A percentile compares a stretch with the other conserved stretches of the same genome.
Evolutionary conservation across 1,140 invertebrate genomes (phyloP).

Genomic region (Orius insidiosus): DNA sequence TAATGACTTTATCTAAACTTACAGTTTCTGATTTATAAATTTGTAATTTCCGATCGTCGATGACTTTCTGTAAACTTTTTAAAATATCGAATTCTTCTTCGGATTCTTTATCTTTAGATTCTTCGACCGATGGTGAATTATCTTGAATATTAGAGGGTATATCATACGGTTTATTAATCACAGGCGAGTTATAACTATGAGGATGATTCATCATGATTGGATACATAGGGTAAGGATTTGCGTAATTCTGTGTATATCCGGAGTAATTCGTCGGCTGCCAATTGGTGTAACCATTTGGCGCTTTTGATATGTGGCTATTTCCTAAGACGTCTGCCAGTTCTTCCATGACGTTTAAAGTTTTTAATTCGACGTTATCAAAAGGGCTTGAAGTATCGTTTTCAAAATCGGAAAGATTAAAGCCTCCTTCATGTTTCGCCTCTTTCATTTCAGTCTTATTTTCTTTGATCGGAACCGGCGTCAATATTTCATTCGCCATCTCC

Average conservation of each 20-base stretch:
- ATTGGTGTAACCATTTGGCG: not conserved
- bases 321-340: conserved; percentile 53
- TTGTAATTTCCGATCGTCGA: not conserved
- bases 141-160: not conserved
- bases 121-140: not conserved
- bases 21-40: not conserved
- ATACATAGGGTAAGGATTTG: conserved; percentile 4
- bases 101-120: too few relatives aligned
- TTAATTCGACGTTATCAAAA: conserved; percentile 77
- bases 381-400: conserved; percentile 76
- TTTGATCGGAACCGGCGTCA: not conserved
- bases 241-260: not conserved
- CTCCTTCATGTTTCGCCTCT: not conserved
- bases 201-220: not conserved
- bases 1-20: not conserved
- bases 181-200: not conserved
- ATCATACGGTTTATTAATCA: not conserved
- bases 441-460: not conserved
- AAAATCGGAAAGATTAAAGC: conserved; percentile 59
- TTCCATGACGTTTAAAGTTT: conserved; percentile 79
- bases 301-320: conserved; percentile 13
- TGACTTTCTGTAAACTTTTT: too few relatives aligned
- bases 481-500: not conserved
- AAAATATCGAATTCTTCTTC: too few relatives aligned
- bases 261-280: conserved; percentile 1